These are phyloP conservation scores for Oxyura jamaicensis DNA, from an alignment of 2,113 vertebrate species.

Conservation along the genomic window DNA sequence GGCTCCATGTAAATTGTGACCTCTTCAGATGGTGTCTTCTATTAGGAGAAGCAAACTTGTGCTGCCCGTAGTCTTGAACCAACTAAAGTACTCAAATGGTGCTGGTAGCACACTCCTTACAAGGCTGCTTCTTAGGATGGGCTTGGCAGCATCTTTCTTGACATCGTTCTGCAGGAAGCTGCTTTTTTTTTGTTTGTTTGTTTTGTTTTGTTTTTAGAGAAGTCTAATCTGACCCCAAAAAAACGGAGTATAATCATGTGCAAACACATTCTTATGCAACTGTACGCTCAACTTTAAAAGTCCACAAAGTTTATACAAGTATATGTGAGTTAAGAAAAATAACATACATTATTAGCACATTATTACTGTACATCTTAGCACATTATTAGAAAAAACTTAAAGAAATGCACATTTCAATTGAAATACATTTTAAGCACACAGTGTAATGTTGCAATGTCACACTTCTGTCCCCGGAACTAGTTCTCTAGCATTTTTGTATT, in stretches of 20 bases:
- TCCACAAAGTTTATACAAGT: neutral
- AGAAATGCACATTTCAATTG: neutral
- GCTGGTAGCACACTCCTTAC: neutral
- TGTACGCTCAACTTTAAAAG: neutral
- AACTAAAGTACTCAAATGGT: neutral
- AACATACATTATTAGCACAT: neutral
- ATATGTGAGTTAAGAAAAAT: neutral
- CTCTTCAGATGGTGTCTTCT: neutral
- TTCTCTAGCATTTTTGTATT: neutral
- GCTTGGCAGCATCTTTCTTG: neutral
- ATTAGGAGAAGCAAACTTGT: neutral
- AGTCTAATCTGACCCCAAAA: neutral
- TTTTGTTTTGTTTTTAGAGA: rapidly evolving
- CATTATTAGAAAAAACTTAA: neutral
- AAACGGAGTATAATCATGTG: neutral
- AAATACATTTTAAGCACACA: neutral
- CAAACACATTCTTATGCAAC: neutral
- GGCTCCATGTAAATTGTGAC: neutral
- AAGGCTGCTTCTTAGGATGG: neutral
- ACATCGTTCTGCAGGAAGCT: no score
- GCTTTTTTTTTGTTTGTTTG: neutral
- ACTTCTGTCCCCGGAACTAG: neutral
- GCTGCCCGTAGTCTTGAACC: neutral
- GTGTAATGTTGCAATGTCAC: neutral
- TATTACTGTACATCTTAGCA: no score